These are phyloP conservation scores for Drosophila eohydei DNA, from an alignment of 2,888 invertebrate species.

Conservation along the genomic window DNA sequence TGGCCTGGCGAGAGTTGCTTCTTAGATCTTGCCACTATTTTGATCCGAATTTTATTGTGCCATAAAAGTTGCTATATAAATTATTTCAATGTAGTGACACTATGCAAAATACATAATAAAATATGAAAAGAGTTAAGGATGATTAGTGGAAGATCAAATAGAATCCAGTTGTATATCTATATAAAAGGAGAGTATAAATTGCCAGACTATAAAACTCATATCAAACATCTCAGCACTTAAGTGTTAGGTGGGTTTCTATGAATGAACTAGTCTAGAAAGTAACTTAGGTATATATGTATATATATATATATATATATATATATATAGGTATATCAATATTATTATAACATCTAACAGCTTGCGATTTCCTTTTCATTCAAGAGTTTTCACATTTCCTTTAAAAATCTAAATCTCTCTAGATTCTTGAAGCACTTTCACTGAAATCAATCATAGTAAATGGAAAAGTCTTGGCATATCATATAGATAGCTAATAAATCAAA, in stretches of 20 bases:
- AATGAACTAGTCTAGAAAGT: not conserved
- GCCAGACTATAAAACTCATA: not conserved
- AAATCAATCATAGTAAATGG: constrained; percentile 16
- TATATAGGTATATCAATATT: not conserved
- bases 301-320: no score
- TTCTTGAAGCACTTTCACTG: not conserved
- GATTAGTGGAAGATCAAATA: no score
- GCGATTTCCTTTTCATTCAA: not conserved
- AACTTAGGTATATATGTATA: not conserved
- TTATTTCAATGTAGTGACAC: constrained; percentile 3
- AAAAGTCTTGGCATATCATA: not conserved
- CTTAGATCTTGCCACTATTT: constrained; percentile 6
- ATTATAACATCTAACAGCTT: not conserved
- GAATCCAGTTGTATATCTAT: not conserved
- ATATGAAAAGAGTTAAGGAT: not conserved
- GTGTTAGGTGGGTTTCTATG: not conserved
- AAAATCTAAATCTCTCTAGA: not conserved
- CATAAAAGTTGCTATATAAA: constrained; percentile 5
- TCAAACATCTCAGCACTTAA: not conserved
- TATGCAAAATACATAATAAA: not conserved
- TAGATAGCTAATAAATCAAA: constrained; percentile 3
- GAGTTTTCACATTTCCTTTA: not conserved
- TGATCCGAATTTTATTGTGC: not conserved
- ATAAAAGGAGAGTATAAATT: not conserved
- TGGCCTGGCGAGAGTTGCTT: constrained; percentile 35